Evolutionary conservation across 2,888 invertebrate genomes (phyloP).

Genomic region (Agapetus fuscipes): DNA sequence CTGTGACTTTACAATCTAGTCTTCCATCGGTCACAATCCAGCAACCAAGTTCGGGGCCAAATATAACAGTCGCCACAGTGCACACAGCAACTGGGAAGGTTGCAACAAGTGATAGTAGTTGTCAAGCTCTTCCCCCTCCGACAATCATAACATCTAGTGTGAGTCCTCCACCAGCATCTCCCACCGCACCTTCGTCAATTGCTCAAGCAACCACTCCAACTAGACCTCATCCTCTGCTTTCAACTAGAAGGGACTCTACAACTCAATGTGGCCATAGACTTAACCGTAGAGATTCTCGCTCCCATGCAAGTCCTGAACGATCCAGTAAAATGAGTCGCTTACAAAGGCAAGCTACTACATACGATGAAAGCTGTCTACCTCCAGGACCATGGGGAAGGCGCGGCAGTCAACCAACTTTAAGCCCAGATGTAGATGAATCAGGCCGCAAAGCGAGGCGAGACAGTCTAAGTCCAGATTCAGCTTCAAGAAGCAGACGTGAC

Average conservation of each 20-base stretch:
- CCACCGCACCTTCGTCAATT: constrained; percentile 43
- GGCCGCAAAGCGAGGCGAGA: constrained; percentile 71
- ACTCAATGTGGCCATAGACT: constrained; percentile 64
- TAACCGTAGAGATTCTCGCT: constrained; percentile 57
- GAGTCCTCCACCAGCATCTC: constrained; percentile 73
- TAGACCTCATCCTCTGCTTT: constrained; percentile 17
- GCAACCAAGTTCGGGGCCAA: constrained; percentile 35
- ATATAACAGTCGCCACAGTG: constrained; percentile 39
- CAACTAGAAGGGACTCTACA: constrained; percentile 58
- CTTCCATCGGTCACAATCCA: constrained; percentile 65
- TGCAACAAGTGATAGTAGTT: constrained; percentile 45
- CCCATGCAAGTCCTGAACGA: constrained; percentile 57
- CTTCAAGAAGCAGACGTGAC: constrained; percentile 61
- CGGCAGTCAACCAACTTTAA: constrained; percentile 75
- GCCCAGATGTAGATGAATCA: constrained; percentile 65
- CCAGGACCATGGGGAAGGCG: constrained; percentile 57
- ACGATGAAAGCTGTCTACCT: constrained; percentile 74
- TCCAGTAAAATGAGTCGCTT: constrained; percentile 54
- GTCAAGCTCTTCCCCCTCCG: constrained; percentile 56
- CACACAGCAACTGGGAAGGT: constrained; percentile 34
- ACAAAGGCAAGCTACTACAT: constrained; percentile 80
- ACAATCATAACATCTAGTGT: constrained; percentile 77
- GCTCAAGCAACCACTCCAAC: constrained; percentile 22
- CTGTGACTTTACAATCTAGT: constrained; percentile 45
- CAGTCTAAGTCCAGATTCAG: constrained; percentile 84